Evolutionary conservation across 2,113 vertebrate species (phyloP).

Genomic region (Thalassoma bifasciatum): DNA sequence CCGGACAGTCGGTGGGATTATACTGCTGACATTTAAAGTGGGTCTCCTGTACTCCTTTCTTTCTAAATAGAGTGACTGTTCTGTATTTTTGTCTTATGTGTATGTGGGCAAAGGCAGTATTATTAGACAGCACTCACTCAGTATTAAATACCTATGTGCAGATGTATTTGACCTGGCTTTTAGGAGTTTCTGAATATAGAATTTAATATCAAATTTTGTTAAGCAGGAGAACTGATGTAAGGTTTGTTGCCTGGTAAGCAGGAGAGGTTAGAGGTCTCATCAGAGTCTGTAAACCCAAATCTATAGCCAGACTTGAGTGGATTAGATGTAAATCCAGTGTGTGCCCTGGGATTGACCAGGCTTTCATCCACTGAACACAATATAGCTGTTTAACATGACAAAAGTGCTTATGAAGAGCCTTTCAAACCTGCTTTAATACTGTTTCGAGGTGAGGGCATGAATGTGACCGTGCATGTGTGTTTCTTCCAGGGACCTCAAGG

Average conservation of each 20-base stretch:
- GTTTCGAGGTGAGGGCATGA: not conserved
- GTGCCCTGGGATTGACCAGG: conserved; percentile 24
- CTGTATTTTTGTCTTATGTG: not conserved
- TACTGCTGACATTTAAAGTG: conserved; percentile 24
- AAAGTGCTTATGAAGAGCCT: conserved; percentile 47
- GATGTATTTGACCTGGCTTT: not conserved
- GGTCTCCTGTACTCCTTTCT: not conserved
- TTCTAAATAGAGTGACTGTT: not conserved
- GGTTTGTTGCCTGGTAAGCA: not conserved
- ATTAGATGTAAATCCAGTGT: conserved; percentile 49
- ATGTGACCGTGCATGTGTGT: not conserved
- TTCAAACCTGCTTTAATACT: conserved; percentile 20
- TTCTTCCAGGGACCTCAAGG: too few species aligned
- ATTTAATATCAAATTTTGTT: not conserved
- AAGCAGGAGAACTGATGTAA: not conserved
- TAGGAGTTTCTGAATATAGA: not conserved
- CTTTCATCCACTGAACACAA: conserved; percentile 53
- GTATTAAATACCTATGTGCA: not conserved
- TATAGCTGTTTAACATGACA: conserved; percentile 59
- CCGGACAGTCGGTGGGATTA: conserved; percentile 21
- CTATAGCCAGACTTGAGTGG: conserved; percentile 40
- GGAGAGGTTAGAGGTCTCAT: conserved; percentile 11
- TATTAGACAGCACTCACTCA: not conserved
- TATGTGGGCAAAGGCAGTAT: not conserved
- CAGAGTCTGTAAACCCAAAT: conserved; percentile 37